These are phyloP conservation scores for Bombus terrestris DNA, from an alignment of 1,140 invertebrate species.

Conservation along the genomic window DNA sequence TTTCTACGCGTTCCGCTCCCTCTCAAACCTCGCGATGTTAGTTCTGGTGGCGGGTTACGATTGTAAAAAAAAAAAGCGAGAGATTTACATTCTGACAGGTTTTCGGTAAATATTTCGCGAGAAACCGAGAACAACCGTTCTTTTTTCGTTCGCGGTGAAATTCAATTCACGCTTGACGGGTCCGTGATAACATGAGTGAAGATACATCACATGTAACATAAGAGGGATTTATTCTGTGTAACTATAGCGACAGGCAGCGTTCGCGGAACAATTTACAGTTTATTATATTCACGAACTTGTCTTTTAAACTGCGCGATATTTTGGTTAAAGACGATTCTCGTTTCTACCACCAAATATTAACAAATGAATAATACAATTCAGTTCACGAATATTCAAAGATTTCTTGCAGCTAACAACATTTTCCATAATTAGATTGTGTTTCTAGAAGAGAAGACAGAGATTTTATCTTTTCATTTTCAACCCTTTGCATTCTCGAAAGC, in stretches of 20 bases:
- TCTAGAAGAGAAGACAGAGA: not conserved
- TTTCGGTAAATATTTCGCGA: constrained; percentile 2
- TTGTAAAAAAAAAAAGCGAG: not conserved
- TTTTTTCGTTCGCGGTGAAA: not conserved
- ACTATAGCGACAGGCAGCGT: too few relatives aligned
- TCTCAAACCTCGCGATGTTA: not conserved
- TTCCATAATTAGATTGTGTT: not conserved
- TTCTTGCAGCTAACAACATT: not conserved
- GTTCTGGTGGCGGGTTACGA: not conserved
- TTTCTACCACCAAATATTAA: too few relatives aligned
- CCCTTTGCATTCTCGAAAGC: not conserved
- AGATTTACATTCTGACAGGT: constrained; percentile 9
- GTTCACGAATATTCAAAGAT: not conserved
- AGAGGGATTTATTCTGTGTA: not conserved
- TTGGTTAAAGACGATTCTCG: too few relatives aligned
- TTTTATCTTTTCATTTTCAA: not conserved
- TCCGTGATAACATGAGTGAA: not conserved
- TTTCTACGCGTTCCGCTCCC: not conserved
- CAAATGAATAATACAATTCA: not conserved
- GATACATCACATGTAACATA: not conserved
- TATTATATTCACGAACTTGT: not conserved
- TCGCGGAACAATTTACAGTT: not conserved
- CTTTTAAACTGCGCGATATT: too few relatives aligned
- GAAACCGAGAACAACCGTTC: not conserved
- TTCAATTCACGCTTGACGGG: not conserved